phyloP scores from a whole-genome alignment of 2,797 vertebrate species.

The Synanceia verrucosa region DNA sequence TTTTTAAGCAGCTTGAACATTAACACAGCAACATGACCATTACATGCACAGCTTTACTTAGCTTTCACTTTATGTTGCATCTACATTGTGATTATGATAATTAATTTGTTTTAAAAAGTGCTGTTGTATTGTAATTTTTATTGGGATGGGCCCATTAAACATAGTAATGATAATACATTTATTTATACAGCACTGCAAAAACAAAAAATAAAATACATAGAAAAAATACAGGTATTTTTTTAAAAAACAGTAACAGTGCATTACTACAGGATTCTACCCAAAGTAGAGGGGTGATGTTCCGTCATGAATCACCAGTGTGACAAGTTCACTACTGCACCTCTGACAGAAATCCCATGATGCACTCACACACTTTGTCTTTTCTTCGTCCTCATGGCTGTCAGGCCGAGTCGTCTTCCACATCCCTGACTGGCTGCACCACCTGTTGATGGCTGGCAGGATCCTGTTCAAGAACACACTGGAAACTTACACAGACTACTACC shows the following conservation, averaged over 20 bases:
- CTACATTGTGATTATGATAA: background rate
- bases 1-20: background rate
- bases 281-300: background rate
- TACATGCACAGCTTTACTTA: background rate
- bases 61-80: background rate
- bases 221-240: background rate
- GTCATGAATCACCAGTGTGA: background rate
- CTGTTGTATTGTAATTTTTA: background rate
- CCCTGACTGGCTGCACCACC: conserved; percentile 97
- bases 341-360: background rate
- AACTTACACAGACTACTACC: conserved; percentile 90
- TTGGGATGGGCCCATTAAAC: background rate
- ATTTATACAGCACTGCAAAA: background rate
- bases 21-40: background rate
- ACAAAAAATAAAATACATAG: no score
- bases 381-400: conserved; percentile 58
- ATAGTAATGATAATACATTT: background rate
- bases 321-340: background rate
- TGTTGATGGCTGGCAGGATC: conserved; percentile 93
- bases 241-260: background rate
- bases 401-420: conserved; percentile 92
- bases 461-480: conserved; percentile 95
- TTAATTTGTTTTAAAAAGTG: background rate
- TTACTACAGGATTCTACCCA: background rate
- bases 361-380: no score